A percentile compares a stretch with the other conserved stretches of the same genome.
Evolutionary conservation across 2,797 vertebrate genomes (phyloP).

Genomic region (Nannoperca obscura): DNA sequence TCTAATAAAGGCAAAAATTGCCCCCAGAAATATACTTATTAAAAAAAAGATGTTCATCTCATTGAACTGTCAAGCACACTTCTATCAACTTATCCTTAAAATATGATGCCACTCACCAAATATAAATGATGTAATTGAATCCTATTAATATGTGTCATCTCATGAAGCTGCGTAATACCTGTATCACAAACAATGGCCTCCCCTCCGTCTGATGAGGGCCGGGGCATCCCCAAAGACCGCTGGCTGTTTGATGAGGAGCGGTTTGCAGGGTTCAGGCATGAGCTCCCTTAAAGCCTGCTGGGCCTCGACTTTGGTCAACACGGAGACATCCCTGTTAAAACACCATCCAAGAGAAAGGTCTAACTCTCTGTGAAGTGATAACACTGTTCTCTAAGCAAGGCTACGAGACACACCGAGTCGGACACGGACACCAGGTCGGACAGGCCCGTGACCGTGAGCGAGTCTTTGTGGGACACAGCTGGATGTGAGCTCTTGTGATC

Average conservation of each 20-base stretch:
- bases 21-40: not conserved
- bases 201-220: constrained; percentile 35
- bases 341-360: constrained; percentile 41
- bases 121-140: constrained; percentile 9
- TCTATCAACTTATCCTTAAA: not conserved
- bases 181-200: constrained; percentile 39
- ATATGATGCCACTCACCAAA: not conserved
- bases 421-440: constrained; percentile 34
- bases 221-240: constrained; percentile 41
- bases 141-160: not conserved
- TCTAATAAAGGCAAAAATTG: not conserved
- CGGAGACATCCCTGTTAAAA: constrained; percentile 68
- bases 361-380: constrained; percentile 50
- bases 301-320: constrained; percentile 60
- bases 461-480: constrained; percentile 33
- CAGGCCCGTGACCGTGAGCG: constrained; percentile 14
- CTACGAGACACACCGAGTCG: not conserved
- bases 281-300: constrained; percentile 61
- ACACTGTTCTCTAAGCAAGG: constrained; percentile 39
- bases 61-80: not conserved
- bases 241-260: constrained; percentile 53
- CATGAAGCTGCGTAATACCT: constrained; percentile 12
- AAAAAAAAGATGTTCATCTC: constrained; percentile 12
- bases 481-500: constrained; percentile 36
- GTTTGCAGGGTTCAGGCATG: constrained; percentile 64